These are phyloP conservation scores for Cephus pulcher DNA, from an alignment of 2,888 invertebrate species.

Conservation along the genomic window DNA sequence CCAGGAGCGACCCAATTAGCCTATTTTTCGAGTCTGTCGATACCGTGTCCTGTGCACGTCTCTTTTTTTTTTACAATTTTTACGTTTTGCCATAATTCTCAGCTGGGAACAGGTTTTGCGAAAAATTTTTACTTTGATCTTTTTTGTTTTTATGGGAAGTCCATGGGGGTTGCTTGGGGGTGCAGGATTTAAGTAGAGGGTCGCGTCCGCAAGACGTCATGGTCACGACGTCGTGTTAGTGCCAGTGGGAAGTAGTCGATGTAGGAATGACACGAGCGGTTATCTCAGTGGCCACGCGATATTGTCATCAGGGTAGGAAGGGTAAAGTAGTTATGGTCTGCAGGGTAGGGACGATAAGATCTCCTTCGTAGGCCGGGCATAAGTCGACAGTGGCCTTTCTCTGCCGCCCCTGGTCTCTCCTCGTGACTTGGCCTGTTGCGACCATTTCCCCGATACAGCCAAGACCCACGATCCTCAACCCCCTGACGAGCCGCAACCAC, in stretches of 20 bases:
- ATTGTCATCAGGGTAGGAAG: slow-evolving; percentile 63
- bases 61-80: not conserved
- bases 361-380: slow-evolving; percentile 47
- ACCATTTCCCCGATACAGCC: slow-evolving; percentile 33
- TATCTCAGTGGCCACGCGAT: slow-evolving; percentile 66
- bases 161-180: not conserved
- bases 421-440: slow-evolving; percentile 52
- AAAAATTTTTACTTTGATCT: not conserved
- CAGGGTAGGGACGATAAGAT: slow-evolving; percentile 45
- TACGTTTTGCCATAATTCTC: not conserved
- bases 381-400: slow-evolving; percentile 63
- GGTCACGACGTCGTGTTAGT: not conserved
- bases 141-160: not conserved
- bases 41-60: not conserved
- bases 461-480: not conserved
- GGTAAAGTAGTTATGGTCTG: slow-evolving; percentile 43
- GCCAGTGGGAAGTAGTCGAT: slow-evolving; percentile 54
- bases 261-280: slow-evolving; percentile 66
- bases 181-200: not conserved
- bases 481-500: not conserved
- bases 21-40: not conserved
- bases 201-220: not conserved
- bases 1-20: not conserved
- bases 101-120: too few relatives aligned
- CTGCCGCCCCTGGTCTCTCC: slow-evolving; percentile 51